Evolutionary conservation across 1,140 invertebrate species (phyloP), one percentile per base, ranked within the genome.

Genomic region (Matsumurasca onukii): DNA sequence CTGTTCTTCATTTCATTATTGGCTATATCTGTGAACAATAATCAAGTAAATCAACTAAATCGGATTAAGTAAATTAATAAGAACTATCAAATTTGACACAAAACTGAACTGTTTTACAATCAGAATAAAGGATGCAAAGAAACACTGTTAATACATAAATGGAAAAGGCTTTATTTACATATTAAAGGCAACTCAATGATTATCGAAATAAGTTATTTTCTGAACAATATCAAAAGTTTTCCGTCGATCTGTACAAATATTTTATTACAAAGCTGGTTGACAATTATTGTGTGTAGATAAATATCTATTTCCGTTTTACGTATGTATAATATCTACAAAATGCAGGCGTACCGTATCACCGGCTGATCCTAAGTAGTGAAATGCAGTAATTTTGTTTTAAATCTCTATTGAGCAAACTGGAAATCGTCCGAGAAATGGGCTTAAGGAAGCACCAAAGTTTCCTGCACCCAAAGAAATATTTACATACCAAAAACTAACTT

Each of bases 181-280:
- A 59, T 59, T 59, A 59, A 59, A 59, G 55, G 55, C 55, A 59
- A 59, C 55, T 59, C 55, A 59, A 59, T 59, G 55, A 59, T 59
- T 59, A 59, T 59, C 55, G 55, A 59, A 59, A 59, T 59, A 59
- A 59, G 15, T 59, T n/a, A 27, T 59, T 24, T 59, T 25, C 24
- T 59, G 55, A 52, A 59, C 55, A 59, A 59, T 59, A 59, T 59
- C 55, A 59, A 59, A 52, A 59, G 30, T 59, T n/a, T 59, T 27
- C 55, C 55, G 30, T 27, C 24, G 55, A 59, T 5, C 55, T 59
- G 25, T 59, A 59, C 55, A 59, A 59, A 59, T 59, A 27, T 59
- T 52, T 12, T 59, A 59, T 59, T 59, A 59, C 55, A 59, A 59
- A 59, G 55, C 55, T 2, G 55, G 15, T 29, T 59, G 13, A 59